phyloP scores from a whole-genome alignment of 2,113 vertebrate genomes.

The Benitochromis conjunctus region DNA sequence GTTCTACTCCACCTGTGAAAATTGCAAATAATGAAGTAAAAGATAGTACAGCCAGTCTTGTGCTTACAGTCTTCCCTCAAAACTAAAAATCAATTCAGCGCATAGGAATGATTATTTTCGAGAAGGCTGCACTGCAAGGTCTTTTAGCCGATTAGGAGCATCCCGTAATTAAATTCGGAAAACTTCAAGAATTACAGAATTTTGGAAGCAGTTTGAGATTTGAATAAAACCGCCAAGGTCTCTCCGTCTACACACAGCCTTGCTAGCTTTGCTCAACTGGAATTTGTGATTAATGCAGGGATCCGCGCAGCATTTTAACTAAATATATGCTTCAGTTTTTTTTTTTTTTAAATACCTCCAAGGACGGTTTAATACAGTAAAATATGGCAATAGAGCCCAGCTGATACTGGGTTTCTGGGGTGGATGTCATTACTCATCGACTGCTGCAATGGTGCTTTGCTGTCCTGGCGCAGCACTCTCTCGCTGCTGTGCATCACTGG shows the following conservation, averaged over 20 bases:
- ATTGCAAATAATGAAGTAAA: background rate
- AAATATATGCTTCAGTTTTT: background rate
- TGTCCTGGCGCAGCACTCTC: background rate
- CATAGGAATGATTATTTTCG: background rate
- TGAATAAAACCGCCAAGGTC: background rate
- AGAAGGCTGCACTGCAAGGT: background rate
- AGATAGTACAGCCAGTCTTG: background rate
- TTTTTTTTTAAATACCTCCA: background rate
- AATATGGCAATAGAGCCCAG: background rate
- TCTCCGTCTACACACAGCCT: background rate
- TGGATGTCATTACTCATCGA: background rate
- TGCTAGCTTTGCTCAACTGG: background rate
- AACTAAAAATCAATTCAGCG: background rate
- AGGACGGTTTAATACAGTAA: background rate
- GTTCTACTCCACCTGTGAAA: background rate
- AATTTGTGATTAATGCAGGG: background rate
- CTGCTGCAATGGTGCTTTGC: background rate
- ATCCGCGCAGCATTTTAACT: background rate
- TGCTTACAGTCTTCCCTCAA: background rate
- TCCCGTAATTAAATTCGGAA: fast-evolving
- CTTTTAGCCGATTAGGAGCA: fast-evolving
- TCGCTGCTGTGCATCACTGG: background rate
- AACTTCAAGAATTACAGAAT: background rate
- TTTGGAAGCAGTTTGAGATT: background rate
- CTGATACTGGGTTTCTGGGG: background rate